These are phyloP conservation scores for Drosophila albomicans DNA, from an alignment of 1,140 invertebrate genomes.

Conservation along the genomic window DNA sequence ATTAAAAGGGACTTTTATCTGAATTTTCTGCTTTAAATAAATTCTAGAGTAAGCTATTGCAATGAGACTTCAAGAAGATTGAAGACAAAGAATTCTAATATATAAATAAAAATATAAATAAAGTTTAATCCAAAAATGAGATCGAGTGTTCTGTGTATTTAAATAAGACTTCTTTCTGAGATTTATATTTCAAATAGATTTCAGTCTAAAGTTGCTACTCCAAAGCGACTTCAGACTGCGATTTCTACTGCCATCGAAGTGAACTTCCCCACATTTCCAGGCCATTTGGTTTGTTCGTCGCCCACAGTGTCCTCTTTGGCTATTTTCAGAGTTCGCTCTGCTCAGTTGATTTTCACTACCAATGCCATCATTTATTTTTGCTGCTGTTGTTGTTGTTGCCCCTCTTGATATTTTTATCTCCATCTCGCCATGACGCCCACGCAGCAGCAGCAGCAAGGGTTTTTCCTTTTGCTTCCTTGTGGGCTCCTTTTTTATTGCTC, in stretches of 20 bases:
- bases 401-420: slow-evolving; percentile 31
- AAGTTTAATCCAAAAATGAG: too few relatives aligned
- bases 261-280: slow-evolving; percentile 46
- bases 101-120: too few relatives aligned
- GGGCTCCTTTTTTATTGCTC: slow-evolving; percentile 6
- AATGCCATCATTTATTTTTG: slow-evolving; percentile 51
- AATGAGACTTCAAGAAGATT: too few relatives aligned
- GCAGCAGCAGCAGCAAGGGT: slow-evolving; percentile 15
- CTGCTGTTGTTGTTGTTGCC: not conserved
- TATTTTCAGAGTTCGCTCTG: slow-evolving; percentile 53
- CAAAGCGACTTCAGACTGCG: too few relatives aligned
- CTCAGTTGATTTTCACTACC: slow-evolving; percentile 45
- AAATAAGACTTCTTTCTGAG: too few relatives aligned
- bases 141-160: too few relatives aligned
- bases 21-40: not conserved
- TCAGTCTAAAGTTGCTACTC: too few relatives aligned
- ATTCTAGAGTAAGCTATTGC: too few relatives aligned
- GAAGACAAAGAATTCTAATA: too few relatives aligned
- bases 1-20: too few relatives aligned
- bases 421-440: slow-evolving; percentile 19
- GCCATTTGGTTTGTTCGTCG: slow-evolving; percentile 56
- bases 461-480: slow-evolving; percentile 4
- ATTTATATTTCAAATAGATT: too few relatives aligned
- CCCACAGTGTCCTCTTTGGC: slow-evolving; percentile 23
- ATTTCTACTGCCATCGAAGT: not conserved